These are phyloP conservation scores for Cryptosula pallasiana DNA, from an alignment of 2,888 invertebrate genomes.

Conservation along the genomic window DNA sequence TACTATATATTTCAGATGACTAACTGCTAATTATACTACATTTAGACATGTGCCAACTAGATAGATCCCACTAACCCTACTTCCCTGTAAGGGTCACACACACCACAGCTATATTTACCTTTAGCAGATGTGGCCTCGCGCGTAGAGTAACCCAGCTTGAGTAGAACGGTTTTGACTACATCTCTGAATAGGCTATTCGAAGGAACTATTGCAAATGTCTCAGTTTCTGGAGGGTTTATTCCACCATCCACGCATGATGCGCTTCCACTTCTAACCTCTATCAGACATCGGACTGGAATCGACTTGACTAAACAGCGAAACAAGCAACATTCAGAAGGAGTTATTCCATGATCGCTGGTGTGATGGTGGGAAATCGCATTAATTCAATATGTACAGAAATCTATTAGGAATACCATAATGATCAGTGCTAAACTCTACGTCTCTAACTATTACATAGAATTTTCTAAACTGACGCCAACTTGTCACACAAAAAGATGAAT, in stretches of 20 bases:
- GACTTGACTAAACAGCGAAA: slow-evolving; percentile 63
- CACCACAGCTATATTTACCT: slow-evolving; percentile 44
- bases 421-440: no score
- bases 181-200: slow-evolving; percentile 82
- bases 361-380: no score
- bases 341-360: no score
- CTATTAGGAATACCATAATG: no score
- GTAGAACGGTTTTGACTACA: slow-evolving; percentile 82
- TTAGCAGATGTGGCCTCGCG: slow-evolving; percentile 54
- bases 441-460: no score
- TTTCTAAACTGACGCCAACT: no score
- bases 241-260: slow-evolving; percentile 33
- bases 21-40: not conserved
- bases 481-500: not conserved
- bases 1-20: not conserved
- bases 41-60: not conserved
- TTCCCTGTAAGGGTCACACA: no score
- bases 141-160: slow-evolving; percentile 78
- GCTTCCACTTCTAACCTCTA: slow-evolving; percentile 59
- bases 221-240: slow-evolving; percentile 66
- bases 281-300: slow-evolving; percentile 88
- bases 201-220: slow-evolving; percentile 93
- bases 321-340: no score
- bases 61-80: no score
- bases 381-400: no score